Evolutionary conservation across 2,113 vertebrate species (phyloP), one percentile per base, ranked within the genome.

Genomic region (Esox niger): DNA sequence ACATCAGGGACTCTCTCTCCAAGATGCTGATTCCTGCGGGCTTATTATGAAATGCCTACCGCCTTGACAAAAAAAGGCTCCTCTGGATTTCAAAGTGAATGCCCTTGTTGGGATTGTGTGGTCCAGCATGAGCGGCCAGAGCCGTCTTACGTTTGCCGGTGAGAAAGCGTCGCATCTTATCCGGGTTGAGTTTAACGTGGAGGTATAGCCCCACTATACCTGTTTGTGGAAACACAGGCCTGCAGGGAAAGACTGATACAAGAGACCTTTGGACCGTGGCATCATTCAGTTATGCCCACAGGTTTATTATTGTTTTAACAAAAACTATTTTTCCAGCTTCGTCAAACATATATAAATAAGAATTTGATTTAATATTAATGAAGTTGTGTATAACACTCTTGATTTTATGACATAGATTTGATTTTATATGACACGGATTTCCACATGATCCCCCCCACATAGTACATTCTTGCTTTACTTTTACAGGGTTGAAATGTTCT

Each of bases 31-130:
- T 29, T 62, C 35, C 29, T 46, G 58, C 43, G 5, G 58, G 35
- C 58, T 47, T 58, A 69, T 69, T 69, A 52, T 54, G 67, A 69
- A 58, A 59, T 59, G 27, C 57, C 29, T 58, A 58, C 17, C 56
- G 25, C 56, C 29, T 33, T 30, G 31, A 35, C 30, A 15, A 26
- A 61, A 27, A 38, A 55, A 63, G 32, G 3, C 8, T 26, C 15
- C 47, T 2, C 17, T 55, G 59, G 25, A 47, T 35, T 38, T 27
- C 27, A 10, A 25, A 63, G 30, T 25, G 4, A 33, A 21, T 62
- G 68, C 60, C 68, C 27, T 62, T 38, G 30, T 63, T 55, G 57
- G 32, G 49, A 56, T 32, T 52, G 33, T 47, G n/a, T 63, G 30
- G 57, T 35, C 59, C 30, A 20, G 57, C 27, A 21, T 4, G 1